Percentiles rank a stretch among this genome's conserved stretches.
Evolutionary conservation across 2,113 vertebrate genomes (phyloP).

Genomic region (Piprites chloris): DNA sequence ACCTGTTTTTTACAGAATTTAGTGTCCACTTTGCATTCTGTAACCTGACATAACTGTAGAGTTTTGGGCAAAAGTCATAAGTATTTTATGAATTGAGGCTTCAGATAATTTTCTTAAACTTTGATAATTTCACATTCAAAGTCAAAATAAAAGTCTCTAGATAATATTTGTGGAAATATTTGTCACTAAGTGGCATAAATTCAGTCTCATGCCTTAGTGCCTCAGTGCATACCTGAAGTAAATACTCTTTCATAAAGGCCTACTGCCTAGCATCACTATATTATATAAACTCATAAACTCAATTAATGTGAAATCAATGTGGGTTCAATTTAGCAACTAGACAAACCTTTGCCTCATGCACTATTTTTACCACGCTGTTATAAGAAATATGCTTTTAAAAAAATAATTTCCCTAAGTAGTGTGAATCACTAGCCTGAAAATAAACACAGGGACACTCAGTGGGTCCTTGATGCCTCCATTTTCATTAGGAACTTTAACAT

Average conservation of each 20-base stretch:
- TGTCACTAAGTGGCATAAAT: background rate
- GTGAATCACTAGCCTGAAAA: background rate
- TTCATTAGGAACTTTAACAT: conserved; percentile 53
- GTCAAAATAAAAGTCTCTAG: background rate
- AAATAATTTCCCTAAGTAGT: background rate
- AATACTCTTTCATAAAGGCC: background rate
- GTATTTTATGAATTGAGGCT: background rate
- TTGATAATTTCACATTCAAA: background rate
- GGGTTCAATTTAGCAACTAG: background rate
- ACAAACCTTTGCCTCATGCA: background rate
- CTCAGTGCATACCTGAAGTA: background rate
- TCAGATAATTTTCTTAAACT: background rate
- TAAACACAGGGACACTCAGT: conserved; percentile 24
- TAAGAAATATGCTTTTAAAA: conserved; percentile 34
- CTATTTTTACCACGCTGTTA: background rate
- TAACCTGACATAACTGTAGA: background rate
- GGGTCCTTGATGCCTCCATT: conserved; percentile 18
- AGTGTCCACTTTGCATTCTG: background rate
- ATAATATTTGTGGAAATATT: background rate
- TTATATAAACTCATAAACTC: background rate
- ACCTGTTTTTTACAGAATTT: background rate
- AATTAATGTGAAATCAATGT: background rate
- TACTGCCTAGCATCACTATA: background rate
- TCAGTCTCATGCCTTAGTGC: background rate
- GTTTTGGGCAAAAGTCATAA: background rate